Percentiles rank a stretch among this genome's conserved stretches.
Conservation (phyloP, 2,888 invertebrate genomes). For the Bibio marci region DNA sequence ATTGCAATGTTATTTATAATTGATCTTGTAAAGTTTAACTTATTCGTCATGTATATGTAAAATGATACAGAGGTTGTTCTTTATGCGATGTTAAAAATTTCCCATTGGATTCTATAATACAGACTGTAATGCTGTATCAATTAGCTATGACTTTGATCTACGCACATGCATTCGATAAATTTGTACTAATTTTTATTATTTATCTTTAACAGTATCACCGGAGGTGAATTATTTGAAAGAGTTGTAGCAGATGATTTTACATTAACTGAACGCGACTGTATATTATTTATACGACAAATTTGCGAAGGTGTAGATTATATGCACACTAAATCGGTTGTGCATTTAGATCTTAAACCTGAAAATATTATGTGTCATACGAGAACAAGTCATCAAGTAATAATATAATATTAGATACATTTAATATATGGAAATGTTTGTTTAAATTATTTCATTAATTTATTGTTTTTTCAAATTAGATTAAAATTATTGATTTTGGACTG, state of each 20-base stretch:
- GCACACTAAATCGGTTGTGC: constrained; percentile 68
- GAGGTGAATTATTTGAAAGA: constrained; percentile 85
- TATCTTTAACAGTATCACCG: constrained; percentile 50
- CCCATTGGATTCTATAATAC: too few relatives aligned
- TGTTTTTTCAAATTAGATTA: constrained; percentile 37
- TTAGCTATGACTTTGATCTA: too few relatives aligned
- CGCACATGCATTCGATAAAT: too few relatives aligned
- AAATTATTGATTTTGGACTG: constrained; percentile 87
- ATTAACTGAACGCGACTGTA: constrained; percentile 70
- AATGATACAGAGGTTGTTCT: too few relatives aligned
- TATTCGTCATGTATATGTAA: too few relatives aligned
- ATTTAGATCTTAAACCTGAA: constrained; percentile 88
- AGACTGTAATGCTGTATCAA: too few relatives aligned
- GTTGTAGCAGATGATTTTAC: constrained; percentile 87
- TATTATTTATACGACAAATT: constrained; percentile 77
- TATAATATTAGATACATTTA: neutral
- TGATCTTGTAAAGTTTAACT: too few relatives aligned
- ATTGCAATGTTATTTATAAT: too few relatives aligned
- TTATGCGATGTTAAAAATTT: too few relatives aligned
- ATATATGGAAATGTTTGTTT: neutral
- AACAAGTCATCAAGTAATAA: constrained; percentile 44
- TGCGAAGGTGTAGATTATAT: constrained; percentile 83
- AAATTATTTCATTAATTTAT: neutral
- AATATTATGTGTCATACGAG: constrained; percentile 84
- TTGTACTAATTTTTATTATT: too few relatives aligned